Evolutionary conservation across 1,140 invertebrate genomes (phyloP).

Genomic region (Drosophila pseudoobscura): DNA sequence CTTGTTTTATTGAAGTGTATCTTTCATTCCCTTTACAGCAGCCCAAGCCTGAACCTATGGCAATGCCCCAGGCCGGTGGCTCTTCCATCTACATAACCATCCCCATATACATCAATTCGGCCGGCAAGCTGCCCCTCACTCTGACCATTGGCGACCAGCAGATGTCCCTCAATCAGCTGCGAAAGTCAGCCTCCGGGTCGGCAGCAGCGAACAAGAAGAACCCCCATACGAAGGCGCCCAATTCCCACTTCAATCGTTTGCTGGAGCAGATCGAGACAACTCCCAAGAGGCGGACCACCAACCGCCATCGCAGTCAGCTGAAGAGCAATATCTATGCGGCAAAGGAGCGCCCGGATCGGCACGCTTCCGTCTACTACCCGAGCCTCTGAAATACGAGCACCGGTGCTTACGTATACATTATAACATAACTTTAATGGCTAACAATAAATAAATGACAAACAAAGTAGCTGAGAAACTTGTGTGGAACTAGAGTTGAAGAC

Average conservation of each 20-base stretch:
- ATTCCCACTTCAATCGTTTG: constrained; percentile 64
- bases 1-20: too few relatives aligned
- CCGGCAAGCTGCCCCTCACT: constrained; percentile 47
- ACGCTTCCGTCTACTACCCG: neutral
- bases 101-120: constrained; percentile 69
- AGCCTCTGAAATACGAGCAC: neutral
- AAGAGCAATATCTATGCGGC: constrained; percentile 52
- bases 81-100: constrained; percentile 73
- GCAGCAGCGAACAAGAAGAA: constrained; percentile 17
- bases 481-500: constrained; percentile 4
- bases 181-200: neutral
- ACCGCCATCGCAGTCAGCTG: constrained; percentile 65
- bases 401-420: neutral
- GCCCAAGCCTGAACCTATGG: neutral
- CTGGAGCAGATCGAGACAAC: constrained; percentile 45
- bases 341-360: constrained; percentile 28
- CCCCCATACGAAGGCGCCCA: constrained; percentile 52
- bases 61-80: neutral
- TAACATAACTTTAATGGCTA: constrained; percentile 41
- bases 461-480: constrained; percentile 54
- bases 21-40: neutral
- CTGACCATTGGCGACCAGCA: constrained; percentile 64
- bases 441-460: constrained; percentile 68
- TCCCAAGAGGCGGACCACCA: constrained; percentile 49
- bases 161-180: constrained; percentile 33